Base-by-base conservation (phyloP, 2,113 vertebrate genomes). In the Labrus mixtus region DNA sequence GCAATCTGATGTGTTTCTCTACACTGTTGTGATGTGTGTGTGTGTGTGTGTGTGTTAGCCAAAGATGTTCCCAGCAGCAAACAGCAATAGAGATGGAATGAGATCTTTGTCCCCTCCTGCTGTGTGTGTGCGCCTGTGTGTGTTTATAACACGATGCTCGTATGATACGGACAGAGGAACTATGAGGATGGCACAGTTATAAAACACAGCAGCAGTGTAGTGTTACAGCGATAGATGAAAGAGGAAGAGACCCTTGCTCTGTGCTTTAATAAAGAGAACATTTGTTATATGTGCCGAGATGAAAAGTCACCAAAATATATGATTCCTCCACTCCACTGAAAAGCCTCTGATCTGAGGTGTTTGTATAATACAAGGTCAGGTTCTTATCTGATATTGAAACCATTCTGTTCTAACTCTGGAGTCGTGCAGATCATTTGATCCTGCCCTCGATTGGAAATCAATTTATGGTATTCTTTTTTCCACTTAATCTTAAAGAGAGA, bases 211-310 rank as follows among this genome's bases (percentile, higher is more conserved):
- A 53, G 48, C 19, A n/a, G 25, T 64, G 39, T 4, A 51, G 19
- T 39, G 36, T 69, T 50, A 73, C 55, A 67, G 25, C 76, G 77
- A 85, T 62, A n/a, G 63, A 85, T 83, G 78, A 68, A 23, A 53
- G 58, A 39, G 54, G 25, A 74, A 59, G 37, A 62, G 60, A 79
- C 43, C 59, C 56, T 72, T 41, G 22, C 50, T 58, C 66, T 57
- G 29, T 15, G 60, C 67, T 83, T 81, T 78, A 85, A 80, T 80
- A 85, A 86, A 79, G 65, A 72, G 67, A 71, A 74, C 75, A 76
- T 83, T 65, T 85, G 65, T 85, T 72, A 83, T 73, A 57, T 74
- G 66, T 81, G 68, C 9, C 36, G 67, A 74, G 82, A 89, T 82
- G 66, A 85, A 51, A 83, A 68, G 71, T 68, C 73, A 74, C 68